A percentile compares a stretch with the other conserved stretches of the same genome.
Evolutionary conservation across 1,140 invertebrate species (phyloP).

Genomic region (Lamellibrachia luymesi): DNA sequence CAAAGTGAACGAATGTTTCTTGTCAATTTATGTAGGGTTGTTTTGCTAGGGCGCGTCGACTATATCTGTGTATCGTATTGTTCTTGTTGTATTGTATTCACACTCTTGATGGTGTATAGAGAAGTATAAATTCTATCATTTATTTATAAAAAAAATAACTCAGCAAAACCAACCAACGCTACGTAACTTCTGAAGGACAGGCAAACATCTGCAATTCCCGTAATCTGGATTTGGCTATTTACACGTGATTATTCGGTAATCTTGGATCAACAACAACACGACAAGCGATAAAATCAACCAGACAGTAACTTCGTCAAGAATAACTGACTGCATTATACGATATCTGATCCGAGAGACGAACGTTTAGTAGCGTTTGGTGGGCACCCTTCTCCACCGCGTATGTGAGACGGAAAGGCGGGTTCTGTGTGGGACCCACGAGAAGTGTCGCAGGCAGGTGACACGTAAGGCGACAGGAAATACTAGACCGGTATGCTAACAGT

Average conservation of each 20-base stretch:
- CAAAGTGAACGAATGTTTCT: too few relatives aligned
- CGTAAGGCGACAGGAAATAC: neutral
- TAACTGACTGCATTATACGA: neutral
- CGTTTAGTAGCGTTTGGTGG: neutral
- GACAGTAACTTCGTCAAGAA: neutral
- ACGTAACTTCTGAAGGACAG: neutral
- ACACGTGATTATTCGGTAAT: neutral
- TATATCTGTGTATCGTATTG: too few relatives aligned
- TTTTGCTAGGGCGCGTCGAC: too few relatives aligned
- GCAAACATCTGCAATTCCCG: neutral
- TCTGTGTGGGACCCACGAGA: neutral
- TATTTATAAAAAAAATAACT: neutral
- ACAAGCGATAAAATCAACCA: neutral
- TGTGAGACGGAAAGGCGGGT: neutral
- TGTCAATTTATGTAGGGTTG: too few relatives aligned
- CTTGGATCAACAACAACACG: neutral
- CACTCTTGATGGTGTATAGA: too few relatives aligned
- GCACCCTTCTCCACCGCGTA: neutral
- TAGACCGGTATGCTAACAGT: too few relatives aligned
- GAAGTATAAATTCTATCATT: too few relatives aligned
- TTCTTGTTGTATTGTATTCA: too few relatives aligned
- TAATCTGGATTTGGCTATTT: neutral
- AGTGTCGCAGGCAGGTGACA: neutral
- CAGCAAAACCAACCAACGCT: neutral
- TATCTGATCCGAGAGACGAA: neutral